These are phyloP conservation scores for Sphenopsis melanotis DNA, from an alignment of 2,797 vertebrate species.

Conservation along the genomic window DNA sequence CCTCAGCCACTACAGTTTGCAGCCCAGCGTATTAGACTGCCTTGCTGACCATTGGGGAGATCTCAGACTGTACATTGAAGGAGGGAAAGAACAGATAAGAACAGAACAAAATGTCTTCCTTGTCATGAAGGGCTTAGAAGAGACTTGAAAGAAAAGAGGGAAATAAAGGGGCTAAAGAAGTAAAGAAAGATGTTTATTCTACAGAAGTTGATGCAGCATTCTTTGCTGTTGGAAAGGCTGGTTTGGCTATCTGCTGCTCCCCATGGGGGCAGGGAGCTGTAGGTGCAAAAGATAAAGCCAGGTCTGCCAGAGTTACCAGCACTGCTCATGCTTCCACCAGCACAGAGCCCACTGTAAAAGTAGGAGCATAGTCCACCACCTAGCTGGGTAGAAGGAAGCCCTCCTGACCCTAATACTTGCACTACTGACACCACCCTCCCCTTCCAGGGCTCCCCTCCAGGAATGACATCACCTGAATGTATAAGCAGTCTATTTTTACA, in stretches of 20 bases:
- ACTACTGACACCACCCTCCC: not conserved
- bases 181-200: not conserved
- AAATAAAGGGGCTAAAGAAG: not conserved
- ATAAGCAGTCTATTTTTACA: not conserved
- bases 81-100: not conserved
- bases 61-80: not conserved
- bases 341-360: not conserved
- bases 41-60: not conserved
- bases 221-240: not conserved
- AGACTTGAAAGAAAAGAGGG: not conserved
- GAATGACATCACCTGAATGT: not conserved
- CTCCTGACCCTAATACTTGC: not conserved
- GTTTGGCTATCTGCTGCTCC: not conserved
- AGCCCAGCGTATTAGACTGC: not conserved
- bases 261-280: not conserved
- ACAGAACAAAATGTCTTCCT: slow-evolving; percentile 17
- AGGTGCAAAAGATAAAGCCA: not conserved
- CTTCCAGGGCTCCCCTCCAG: not conserved
- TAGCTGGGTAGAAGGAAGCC: not conserved
- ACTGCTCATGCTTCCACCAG: not conserved
- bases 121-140: not conserved
- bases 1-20: not conserved
- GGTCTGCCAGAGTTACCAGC: not conserved
- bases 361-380: fast-evolving
- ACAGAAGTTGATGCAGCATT: not conserved